Evolutionary conservation across 2,797 vertebrate genomes (phyloP).

Genomic region (Chloroceryle amazona): DNA sequence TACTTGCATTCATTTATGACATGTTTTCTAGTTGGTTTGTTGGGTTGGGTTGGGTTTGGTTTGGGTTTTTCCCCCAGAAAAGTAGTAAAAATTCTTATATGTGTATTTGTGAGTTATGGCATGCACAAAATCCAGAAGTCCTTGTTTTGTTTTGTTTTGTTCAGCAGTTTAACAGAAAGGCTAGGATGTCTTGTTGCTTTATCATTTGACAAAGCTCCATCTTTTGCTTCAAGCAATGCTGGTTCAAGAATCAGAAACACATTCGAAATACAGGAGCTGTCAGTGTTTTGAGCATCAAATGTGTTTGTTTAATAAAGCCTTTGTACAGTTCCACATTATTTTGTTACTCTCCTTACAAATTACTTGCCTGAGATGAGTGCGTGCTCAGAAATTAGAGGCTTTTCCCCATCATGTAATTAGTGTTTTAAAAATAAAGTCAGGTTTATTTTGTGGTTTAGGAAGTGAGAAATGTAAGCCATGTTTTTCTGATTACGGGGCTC

Average conservation of each 20-base stretch:
- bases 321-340: neutral
- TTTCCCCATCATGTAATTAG: conserved; percentile 55
- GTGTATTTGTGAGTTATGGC: neutral
- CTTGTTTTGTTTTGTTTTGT: neutral
- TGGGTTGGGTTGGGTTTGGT: too few relatives aligned
- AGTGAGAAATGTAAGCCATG: conserved; percentile 59
- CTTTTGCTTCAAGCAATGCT: neutral
- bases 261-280: neutral
- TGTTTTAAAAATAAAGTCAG: conserved; percentile 74
- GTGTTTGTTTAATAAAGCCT: conserved; percentile 33
- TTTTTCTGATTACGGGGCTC: conserved; percentile 74
- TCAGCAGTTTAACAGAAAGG: conserved; percentile 8
- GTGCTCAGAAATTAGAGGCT: conserved; percentile 64
- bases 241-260: neutral
- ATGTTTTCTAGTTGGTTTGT: rapidly evolving
- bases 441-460: conserved; percentile 27
- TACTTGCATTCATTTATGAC: neutral
- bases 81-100: neutral
- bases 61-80: neutral
- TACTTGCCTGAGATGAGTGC: conserved; percentile 46
- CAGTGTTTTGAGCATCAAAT: neutral
- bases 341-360: conserved; percentile 42
- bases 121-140: neutral
- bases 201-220: neutral
- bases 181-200: conserved; percentile 38